Conservation (phyloP, 2,113 vertebrate species). For the Hippocampus zosterae region DNA sequence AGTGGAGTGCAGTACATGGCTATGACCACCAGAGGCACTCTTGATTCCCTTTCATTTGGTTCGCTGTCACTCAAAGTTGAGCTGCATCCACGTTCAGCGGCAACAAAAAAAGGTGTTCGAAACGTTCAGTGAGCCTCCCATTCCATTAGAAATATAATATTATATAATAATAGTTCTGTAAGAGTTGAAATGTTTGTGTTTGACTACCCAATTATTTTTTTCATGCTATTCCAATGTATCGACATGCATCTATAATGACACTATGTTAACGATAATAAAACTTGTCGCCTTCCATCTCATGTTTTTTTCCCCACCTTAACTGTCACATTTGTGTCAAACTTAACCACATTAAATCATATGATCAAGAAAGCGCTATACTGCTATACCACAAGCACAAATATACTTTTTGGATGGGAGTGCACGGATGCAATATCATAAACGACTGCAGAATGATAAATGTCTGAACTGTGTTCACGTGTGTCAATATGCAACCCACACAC, state of each 20-base stretch:
- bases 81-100: no score
- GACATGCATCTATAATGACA: background rate
- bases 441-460: constrained; percentile 25
- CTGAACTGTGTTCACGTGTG: constrained; percentile 13
- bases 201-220: background rate
- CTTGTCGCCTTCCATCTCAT: background rate
- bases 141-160: no score
- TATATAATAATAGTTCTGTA: no score
- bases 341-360: background rate
- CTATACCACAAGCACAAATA: background rate
- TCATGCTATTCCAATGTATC: background rate
- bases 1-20: no score
- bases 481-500: background rate
- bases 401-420: background rate
- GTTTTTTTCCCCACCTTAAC: background rate
- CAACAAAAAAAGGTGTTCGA: no score
- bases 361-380: background rate
- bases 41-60: no score
- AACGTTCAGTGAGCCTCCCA: no score
- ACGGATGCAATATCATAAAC: background rate
- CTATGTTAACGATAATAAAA: background rate
- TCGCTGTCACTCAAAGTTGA: no score
- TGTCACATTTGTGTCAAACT: background rate
- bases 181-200: no score
- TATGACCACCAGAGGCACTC: no score